Evolutionary conservation across 2,113 vertebrate genomes (phyloP), one percentile per base, ranked within the genome.

Genomic region (Pao palembangensis): DNA sequence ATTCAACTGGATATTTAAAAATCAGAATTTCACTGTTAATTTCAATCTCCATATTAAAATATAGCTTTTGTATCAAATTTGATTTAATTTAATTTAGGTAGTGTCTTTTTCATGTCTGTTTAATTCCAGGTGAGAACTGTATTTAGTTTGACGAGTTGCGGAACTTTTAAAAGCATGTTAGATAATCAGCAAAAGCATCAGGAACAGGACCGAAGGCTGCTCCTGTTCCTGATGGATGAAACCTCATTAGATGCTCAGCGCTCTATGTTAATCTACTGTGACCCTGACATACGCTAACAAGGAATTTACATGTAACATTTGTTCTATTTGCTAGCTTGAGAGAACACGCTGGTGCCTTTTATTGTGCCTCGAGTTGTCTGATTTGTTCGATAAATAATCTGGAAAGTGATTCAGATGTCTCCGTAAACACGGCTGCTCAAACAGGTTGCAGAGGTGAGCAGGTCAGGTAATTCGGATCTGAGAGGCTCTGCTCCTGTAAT

Each of bases 401-500:
- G 34, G 34, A 38, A 38, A 1, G 34, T 38, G 34, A 38, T 38
- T 11, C 34, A 12, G 8, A 38, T 8, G 25, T 6, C 25, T 6
- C 3, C 25, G 34, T 12, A 38, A 12, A 12, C 34, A 38, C 11
- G 43, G 43, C 43, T 51, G 55, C 15, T 47, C 4, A 6, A 7
- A 12, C 17, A 46, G 19, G 10, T n/a, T 23, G n/a, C 0, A 11
- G 51, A 55, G n/a, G 55, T 56, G 47, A 34, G 47, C 13, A 3
- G 6, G 31, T 46, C 52, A 49, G 19, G 23, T 52, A 1, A 21
- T 65, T 50, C 49, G 15, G 55, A 46, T 54, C 52, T 51, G 38
- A 25, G 21, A 50, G 62, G 34, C 34, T 38, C 34, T 38, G 34
- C 5, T 28, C 6, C 25, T 28, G 25, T 53, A 44, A 67, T 69